phyloP scores from a whole-genome alignment of 2,888 invertebrate species.

The Willowsia nigromaculata region DNA sequence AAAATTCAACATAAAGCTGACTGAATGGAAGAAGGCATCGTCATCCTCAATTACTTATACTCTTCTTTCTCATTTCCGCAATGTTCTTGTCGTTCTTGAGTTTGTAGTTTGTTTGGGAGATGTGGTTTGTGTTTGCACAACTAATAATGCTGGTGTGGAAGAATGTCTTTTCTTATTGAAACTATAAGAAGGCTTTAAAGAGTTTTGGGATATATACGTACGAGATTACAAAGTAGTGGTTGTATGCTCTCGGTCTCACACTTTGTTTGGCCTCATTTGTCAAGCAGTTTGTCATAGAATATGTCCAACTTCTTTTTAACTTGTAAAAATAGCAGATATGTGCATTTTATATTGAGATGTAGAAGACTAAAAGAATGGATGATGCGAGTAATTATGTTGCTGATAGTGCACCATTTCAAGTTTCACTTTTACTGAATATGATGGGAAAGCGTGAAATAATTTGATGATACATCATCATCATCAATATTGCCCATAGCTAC shows the following conservation, averaged over 20 bases:
- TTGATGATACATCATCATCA: background rate
- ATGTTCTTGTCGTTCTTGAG: background rate
- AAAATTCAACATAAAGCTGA: background rate
- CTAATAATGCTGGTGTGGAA: background rate
- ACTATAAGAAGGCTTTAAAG: background rate
- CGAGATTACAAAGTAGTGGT: background rate
- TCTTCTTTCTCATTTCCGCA: slow-evolving; percentile 55
- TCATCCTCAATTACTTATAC: slow-evolving; percentile 52
- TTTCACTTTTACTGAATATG: background rate
- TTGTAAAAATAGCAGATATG: background rate
- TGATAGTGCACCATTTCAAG: background rate
- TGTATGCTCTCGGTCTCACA: slow-evolving; percentile 49
- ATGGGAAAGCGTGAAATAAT: background rate
- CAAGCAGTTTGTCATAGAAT: slow-evolving; percentile 46
- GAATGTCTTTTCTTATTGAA: background rate
- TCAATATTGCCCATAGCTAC: background rate
- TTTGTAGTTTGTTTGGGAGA: background rate
- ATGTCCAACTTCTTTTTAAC: background rate
- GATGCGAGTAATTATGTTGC: background rate
- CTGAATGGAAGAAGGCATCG: background rate
- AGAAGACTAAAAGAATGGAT: background rate
- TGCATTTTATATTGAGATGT: background rate
- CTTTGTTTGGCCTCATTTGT: slow-evolving; percentile 70
- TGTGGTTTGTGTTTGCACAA: background rate
- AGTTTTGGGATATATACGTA: background rate